Evolutionary conservation across 2,888 invertebrate genomes (phyloP).

Genomic region (Catocala sponsa): DNA sequence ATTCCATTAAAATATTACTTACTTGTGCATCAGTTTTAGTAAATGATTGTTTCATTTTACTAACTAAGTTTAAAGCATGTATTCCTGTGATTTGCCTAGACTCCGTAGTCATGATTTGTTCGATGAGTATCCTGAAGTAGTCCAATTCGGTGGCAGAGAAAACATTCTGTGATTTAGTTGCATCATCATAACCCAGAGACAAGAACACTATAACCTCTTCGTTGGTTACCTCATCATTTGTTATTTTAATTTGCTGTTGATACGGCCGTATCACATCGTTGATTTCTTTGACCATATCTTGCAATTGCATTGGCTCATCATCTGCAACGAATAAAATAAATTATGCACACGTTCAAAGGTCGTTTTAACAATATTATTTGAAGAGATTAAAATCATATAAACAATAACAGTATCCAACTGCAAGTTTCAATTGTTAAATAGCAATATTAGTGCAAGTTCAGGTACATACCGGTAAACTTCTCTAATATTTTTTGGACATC

Average conservation of each 20-base stretch:
- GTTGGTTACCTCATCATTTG: slow-evolving; percentile 72
- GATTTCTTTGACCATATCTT: slow-evolving; percentile 69
- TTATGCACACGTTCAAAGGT: too few species aligned
- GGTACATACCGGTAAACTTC: slow-evolving; percentile 58
- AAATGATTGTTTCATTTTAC: slow-evolving; percentile 70
- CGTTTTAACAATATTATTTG: too few species aligned
- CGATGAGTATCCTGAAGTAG: slow-evolving; percentile 75
- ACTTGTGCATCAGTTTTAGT: slow-evolving; percentile 79
- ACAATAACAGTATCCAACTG: too few species aligned
- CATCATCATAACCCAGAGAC: slow-evolving; percentile 73
- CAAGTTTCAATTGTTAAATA: too few species aligned
- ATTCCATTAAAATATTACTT: slow-evolving; percentile 49
- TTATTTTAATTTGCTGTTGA: slow-evolving; percentile 74
- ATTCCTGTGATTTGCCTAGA: slow-evolving; percentile 74
- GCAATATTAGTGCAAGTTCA: not conserved
- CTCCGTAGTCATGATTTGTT: slow-evolving; percentile 77
- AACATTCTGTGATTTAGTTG: slow-evolving; percentile 75
- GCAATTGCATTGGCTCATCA: slow-evolving; percentile 45
- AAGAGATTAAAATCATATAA: too few species aligned
- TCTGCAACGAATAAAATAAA: slow-evolving; percentile 46
- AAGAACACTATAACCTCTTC: slow-evolving; percentile 76
- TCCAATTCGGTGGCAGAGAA: slow-evolving; percentile 75
- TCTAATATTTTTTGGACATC: slow-evolving; percentile 62
- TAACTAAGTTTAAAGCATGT: slow-evolving; percentile 75
- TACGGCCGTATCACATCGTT: slow-evolving; percentile 72